phyloP scores from a whole-genome alignment of 2,888 invertebrate genomes.

The Hybos culiciformis region DNA sequence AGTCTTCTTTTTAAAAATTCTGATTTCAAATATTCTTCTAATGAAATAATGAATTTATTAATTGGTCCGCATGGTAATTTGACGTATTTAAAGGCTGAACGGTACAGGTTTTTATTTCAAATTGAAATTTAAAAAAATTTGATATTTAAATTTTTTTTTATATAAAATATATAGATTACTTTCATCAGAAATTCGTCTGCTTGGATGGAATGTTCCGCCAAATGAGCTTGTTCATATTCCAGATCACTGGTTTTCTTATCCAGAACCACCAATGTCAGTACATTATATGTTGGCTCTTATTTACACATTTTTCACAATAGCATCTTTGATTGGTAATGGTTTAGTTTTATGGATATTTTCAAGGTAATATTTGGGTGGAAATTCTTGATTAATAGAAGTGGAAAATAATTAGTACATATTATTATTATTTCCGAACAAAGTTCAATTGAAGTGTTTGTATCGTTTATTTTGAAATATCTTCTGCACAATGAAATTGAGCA shows the following conservation, averaged over 20 bases:
- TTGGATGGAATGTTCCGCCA: conserved; percentile 65
- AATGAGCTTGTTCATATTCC: conserved; percentile 64
- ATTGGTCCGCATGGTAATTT: conserved; percentile 5
- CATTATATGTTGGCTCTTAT: conserved; percentile 66
- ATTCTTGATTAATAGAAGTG: neutral
- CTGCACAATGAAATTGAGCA: too few species aligned
- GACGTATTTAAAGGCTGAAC: neutral
- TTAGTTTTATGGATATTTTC: conserved; percentile 72
- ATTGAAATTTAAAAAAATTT: neutral
- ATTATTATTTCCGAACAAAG: neutral
- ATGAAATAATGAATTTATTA: too few species aligned
- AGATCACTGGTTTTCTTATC: conserved; percentile 67
- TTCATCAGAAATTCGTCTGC: conserved; percentile 36
- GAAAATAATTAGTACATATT: neutral
- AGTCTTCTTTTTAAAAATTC: too few species aligned
- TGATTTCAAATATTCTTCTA: too few species aligned
- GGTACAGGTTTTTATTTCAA: neutral
- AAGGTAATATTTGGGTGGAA: conserved; percentile 24
- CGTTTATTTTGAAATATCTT: too few species aligned
- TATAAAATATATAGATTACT: neutral
- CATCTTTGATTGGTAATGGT: conserved; percentile 67
- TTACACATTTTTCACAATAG: conserved; percentile 59
- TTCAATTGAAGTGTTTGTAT: neutral
- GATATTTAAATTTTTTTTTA: neutral
- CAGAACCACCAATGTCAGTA: conserved; percentile 67